Evolutionary conservation across 37 sponge, comb jelly and placozoan genomes (phyloP).

Genomic region (Axinella damicornis): DNA sequence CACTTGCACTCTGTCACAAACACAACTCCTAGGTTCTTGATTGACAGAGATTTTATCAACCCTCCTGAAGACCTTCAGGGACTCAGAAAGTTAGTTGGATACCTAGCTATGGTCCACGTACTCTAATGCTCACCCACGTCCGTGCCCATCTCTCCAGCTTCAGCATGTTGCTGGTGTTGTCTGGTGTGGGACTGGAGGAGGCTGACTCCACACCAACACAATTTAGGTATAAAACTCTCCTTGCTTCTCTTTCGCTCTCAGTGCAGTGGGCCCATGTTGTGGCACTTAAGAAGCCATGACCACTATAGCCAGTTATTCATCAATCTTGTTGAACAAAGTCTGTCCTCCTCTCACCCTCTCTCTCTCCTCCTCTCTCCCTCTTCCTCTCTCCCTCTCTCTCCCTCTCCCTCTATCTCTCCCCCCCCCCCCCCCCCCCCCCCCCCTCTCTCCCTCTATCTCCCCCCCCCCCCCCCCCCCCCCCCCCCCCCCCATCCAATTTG

Average conservation of each 20-base stretch:
- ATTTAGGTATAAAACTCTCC: background rate
- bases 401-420: background rate
- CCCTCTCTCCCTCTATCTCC: slow-evolving; percentile 1
- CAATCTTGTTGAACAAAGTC: no score
- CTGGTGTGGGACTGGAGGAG: slow-evolving; percentile 5
- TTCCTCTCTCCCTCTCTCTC: background rate
- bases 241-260: no score
- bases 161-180: slow-evolving; percentile 1
- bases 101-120: no score
- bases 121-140: no score
- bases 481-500: background rate
- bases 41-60: slow-evolving; percentile 7
- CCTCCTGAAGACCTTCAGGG: background rate
- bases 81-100: no score
- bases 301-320: no score
- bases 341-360: slow-evolving; percentile 3
- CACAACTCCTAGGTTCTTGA: slow-evolving; percentile 4
- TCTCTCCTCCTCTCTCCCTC: background rate
- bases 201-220: background rate
- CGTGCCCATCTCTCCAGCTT: background rate
- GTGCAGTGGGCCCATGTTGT: no score
- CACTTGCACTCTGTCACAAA: no score
- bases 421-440: background rate
- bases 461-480: background rate
- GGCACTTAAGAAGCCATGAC: no score